These are phyloP conservation scores for Achroia grisella DNA, from an alignment of 1,140 invertebrate species.

Conservation along the genomic window DNA sequence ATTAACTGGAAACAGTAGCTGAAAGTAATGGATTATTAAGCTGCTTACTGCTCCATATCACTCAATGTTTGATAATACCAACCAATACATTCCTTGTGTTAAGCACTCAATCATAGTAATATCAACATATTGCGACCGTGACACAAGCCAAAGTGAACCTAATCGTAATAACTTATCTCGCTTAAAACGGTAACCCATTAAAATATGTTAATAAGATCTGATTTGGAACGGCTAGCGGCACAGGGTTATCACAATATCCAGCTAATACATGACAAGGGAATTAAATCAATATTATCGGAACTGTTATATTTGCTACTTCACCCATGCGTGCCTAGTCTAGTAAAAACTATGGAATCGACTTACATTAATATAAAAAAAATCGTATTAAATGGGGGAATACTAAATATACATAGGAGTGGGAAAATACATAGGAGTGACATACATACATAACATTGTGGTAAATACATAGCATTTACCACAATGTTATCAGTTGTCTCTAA, in stretches of 20 bases:
- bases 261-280: slow-evolving; percentile 29
- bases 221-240: slow-evolving; percentile 13
- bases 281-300: slow-evolving; percentile 42
- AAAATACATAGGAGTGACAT: too few species aligned
- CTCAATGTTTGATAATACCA: too few species aligned
- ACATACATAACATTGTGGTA: background rate
- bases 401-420: too few species aligned
- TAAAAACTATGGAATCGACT: background rate
- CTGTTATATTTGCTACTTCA: slow-evolving; percentile 24
- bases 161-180: background rate
- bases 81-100: too few species aligned
- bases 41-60: too few species aligned
- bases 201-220: slow-evolving; percentile 31
- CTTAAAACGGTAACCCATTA: slow-evolving; percentile 11
- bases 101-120: too few species aligned
- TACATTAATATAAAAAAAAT: background rate
- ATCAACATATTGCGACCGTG: too few species aligned
- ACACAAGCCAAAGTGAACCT: background rate
- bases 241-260: slow-evolving; percentile 25
- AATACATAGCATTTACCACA: too few species aligned
- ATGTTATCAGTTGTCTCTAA: too few species aligned
- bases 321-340: slow-evolving; percentile 15
- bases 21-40: too few species aligned
- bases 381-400: too few species aligned
- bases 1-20: too few species aligned